Conservation (phyloP, 2,113 vertebrate genomes). For the Paralichthys olivaceus region DNA sequence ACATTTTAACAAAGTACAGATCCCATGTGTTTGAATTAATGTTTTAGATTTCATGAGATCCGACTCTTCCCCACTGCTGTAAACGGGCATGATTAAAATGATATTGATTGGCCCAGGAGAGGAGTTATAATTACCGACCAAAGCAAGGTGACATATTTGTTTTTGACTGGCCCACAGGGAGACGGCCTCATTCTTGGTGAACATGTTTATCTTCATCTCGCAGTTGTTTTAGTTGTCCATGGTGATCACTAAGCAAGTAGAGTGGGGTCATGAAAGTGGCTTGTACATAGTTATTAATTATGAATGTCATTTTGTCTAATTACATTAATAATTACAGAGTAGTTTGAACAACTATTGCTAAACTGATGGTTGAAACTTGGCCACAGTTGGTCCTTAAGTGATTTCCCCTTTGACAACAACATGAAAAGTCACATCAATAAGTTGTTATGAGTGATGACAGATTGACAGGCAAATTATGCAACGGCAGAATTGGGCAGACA, state of each 20-base stretch:
- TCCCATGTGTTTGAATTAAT: neutral
- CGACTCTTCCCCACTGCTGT: neutral
- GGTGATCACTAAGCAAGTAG: conserved; percentile 34
- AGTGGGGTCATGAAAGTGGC: conserved; percentile 29
- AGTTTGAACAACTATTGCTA: conserved; percentile 8
- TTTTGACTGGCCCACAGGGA: conserved; percentile 19
- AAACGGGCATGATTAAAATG: conserved; percentile 18
- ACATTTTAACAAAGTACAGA: neutral
- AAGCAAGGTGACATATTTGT: conserved; percentile 51
- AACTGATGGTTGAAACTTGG: conserved; percentile 28
- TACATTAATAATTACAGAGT: conserved; percentile 39
- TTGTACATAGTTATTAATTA: conserved; percentile 52
- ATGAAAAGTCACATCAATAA: conserved; percentile 24
- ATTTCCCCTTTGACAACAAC: conserved; percentile 24
- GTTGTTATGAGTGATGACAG: conserved; percentile 17
- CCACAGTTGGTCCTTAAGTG: conserved; percentile 5
- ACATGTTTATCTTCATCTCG: conserved; percentile 48
- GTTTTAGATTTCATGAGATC: neutral
- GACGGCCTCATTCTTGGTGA: conserved; percentile 24
- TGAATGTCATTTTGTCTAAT: conserved; percentile 55
- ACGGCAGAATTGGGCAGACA: conserved; percentile 17
- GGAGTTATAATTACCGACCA: conserved; percentile 49
- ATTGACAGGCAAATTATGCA: conserved; percentile 21
- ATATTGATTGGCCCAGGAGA: conserved; percentile 7
- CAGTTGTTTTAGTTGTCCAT: conserved; percentile 44